Evolutionary conservation across 2,797 vertebrate species (phyloP), one percentile per base, ranked within the genome.

Genomic region (Phataginus tetradactyla): DNA sequence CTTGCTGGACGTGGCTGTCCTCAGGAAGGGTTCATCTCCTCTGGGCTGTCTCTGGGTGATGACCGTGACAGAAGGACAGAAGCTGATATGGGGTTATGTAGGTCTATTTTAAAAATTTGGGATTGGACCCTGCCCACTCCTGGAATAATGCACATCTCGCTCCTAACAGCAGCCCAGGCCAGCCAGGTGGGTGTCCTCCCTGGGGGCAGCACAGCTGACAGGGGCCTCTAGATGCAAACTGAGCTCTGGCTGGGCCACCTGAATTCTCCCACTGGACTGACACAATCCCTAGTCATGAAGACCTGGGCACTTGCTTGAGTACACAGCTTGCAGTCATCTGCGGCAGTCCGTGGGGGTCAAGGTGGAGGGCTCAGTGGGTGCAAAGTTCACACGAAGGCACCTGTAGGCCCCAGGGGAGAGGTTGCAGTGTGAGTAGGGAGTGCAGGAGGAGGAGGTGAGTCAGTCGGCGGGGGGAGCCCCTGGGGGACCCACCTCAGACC

Each of bases 321-420:
- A 13, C 23, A 4, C 32, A 15, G 69, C 57, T 20, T 0, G 3
- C 15, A 20, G 39, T 37, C 42, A 5, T 27, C 55, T 29, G 7
- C 0, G 7, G 37, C 23, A 27, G 64, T 25, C 53, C 68, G 0
- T 0, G 17, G 34, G 78, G 77, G 34, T 17, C 25, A 6, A 10
- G 2, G 72, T 15, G 34, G 55, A 10, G 78, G 34, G 10, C 0
- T 9, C 12, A 34, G 11, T 37, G 32, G 5, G 15, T 51, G n/a
- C 29, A 12, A 18, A 5, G 13, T 23, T 34, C 4, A 27, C 42
- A 13, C 9, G 2, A 5, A 27, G 13, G 55, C 39, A 15, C 10
- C 39, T 45, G 14, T 18, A 3, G 1, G 7, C 20, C 4, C 78
- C 66, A 8, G 27, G 64, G 29, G 34, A 6, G 8, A 69, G 34